phyloP scores from a whole-genome alignment of 1,140 invertebrate species.

The Elysia chlorotica region DNA sequence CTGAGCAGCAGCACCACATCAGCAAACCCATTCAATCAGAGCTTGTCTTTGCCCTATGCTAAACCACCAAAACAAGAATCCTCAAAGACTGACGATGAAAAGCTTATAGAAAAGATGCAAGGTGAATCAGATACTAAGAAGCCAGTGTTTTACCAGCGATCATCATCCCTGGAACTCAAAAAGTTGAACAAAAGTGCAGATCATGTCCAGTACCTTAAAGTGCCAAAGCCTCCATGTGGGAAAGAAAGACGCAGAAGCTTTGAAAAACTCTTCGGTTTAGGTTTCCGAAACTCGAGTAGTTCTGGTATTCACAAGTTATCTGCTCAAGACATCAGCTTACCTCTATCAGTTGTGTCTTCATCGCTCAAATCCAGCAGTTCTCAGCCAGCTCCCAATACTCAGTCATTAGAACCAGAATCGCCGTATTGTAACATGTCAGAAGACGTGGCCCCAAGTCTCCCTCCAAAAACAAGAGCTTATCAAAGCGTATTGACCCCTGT shows the following conservation, averaged over 20 bases:
- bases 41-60: too few species aligned
- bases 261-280: constrained; percentile 7
- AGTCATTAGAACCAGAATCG: too few species aligned
- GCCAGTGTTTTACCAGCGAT: constrained; percentile 12
- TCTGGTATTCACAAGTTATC: too few species aligned
- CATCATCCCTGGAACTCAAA: constrained; percentile 17
- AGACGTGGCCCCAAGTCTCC: constrained; percentile 44
- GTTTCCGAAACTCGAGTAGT: too few species aligned
- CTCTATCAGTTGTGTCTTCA: too few species aligned
- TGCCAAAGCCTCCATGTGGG: neutral
- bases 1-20: too few species aligned
- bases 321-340: too few species aligned
- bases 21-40: constrained; percentile 25
- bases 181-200: neutral
- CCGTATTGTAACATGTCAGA: too few species aligned
- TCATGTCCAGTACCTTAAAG: neutral
- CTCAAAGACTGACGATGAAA: constrained; percentile 57
- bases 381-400: too few species aligned
- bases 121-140: constrained; percentile 22
- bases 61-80: too few species aligned
- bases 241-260: constrained; percentile 4
- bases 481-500: constrained; percentile 48
- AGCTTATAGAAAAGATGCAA: constrained; percentile 47
- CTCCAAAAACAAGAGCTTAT: constrained; percentile 49
- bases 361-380: too few species aligned